Evolutionary conservation across 2,113 vertebrate genomes (phyloP).

Genomic region (Willisornis vidua): DNA sequence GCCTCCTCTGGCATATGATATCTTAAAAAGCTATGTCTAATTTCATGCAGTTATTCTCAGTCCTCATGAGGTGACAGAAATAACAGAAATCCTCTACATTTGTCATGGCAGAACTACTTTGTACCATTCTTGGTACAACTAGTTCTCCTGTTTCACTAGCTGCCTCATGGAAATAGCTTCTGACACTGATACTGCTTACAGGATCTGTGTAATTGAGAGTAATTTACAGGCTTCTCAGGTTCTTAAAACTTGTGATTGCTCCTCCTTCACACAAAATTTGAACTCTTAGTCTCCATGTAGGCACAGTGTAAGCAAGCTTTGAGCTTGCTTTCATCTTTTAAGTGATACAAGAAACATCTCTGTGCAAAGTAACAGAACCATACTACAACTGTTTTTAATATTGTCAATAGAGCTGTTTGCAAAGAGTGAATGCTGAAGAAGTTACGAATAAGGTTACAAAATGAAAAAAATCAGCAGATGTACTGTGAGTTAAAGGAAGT

Average conservation of each 20-base stretch:
- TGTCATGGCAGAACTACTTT: not conserved
- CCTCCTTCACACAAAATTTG: not conserved
- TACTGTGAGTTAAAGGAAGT: not conserved
- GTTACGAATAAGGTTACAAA: not conserved
- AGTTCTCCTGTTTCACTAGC: constrained; percentile 34
- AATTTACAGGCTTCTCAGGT: constrained; percentile 58
- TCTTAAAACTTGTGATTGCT: constrained; percentile 3
- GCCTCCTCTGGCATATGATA: not conserved
- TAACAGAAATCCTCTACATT: constrained; percentile 13
- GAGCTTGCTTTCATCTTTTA: not conserved
- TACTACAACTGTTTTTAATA: not conserved
- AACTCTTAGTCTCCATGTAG: not conserved
- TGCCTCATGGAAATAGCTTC: not conserved
- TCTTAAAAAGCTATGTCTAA: constrained; percentile 16
- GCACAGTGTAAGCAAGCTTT: not conserved
- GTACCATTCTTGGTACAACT: not conserved
- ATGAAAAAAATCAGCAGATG: not conserved
- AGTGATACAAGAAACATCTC: not conserved
- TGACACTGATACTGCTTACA: constrained; percentile 14
- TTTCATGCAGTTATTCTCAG: not conserved
- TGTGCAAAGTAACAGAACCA: not conserved
- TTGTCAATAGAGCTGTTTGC: not conserved
- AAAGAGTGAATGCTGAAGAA: not conserved
- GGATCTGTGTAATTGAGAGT: constrained; percentile 25
- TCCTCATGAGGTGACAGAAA: not conserved